Conservation (phyloP, 1,140 invertebrate genomes). For the Drosophila pseudoananassae region DNA sequence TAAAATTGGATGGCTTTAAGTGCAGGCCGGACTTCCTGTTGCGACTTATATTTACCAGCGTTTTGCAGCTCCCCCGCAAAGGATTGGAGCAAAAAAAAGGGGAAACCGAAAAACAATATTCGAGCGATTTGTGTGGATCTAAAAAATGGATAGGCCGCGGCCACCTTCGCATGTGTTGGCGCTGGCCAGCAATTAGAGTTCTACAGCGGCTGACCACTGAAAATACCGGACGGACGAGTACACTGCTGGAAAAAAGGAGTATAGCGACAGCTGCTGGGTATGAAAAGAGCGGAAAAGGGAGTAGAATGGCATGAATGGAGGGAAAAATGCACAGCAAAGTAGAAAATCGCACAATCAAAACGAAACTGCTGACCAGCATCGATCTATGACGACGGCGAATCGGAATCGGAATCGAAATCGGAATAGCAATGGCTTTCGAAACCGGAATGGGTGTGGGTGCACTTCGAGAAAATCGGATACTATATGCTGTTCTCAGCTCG, state of each 20-base stretch:
- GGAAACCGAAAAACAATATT: constrained; percentile 66
- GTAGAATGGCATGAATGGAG: constrained; percentile 25
- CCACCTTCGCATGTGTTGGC: constrained; percentile 62
- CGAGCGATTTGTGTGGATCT: constrained; percentile 65
- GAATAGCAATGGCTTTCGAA: constrained; percentile 27
- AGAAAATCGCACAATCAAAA: constrained; percentile 78
- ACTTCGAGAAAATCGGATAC: constrained; percentile 4
- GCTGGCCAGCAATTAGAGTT: constrained; percentile 73
- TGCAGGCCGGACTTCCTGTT: constrained; percentile 19
- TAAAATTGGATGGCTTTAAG: constrained; percentile 73
- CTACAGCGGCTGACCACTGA: constrained; percentile 62
- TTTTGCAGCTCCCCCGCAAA: neutral
- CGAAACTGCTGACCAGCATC: constrained; percentile 76
- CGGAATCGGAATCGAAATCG: constrained; percentile 41
- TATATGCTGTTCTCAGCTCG: neutral
- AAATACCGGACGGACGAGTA: constrained; percentile 22
- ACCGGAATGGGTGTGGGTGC: constrained; percentile 24
- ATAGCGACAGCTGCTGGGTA: constrained; percentile 18
- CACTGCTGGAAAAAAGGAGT: constrained; percentile 9
- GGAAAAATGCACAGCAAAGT: constrained; percentile 67
- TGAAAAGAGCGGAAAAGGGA: constrained; percentile 27
- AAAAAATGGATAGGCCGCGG: constrained; percentile 56
- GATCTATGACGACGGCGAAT: constrained; percentile 41
- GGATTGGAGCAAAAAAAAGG: neutral
- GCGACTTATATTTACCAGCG: constrained; percentile 27